A percentile compares a stretch with the other conserved stretches of the same genome.
phyloP scores from a whole-genome alignment of 2,888 invertebrate genomes.

The Gymnoscelis rufifasciata region DNA sequence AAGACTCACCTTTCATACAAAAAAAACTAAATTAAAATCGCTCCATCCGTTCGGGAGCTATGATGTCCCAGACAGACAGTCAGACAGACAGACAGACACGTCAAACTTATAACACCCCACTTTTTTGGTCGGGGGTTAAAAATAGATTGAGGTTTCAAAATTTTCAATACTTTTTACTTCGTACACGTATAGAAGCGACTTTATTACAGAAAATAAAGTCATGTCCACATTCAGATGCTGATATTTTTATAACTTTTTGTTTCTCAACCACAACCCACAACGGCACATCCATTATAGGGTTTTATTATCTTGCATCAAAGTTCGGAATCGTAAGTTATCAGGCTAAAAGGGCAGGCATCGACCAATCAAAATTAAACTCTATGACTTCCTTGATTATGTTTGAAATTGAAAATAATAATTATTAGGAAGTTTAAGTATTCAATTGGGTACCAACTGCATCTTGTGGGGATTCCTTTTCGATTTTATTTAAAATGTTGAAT shows the following conservation, averaged over 20 bases:
- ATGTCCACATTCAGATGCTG: conserved; percentile 44
- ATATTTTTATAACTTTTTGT: conserved; percentile 50
- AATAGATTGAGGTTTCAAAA: too few species aligned
- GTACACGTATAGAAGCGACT: too few species aligned
- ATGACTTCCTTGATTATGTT: conserved; percentile 41
- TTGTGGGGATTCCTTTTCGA: conserved; percentile 61
- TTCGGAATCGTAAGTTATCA: conserved; percentile 57
- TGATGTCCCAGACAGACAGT: too few species aligned
- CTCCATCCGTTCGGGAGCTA: too few species aligned
- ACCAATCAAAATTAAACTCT: conserved; percentile 46
- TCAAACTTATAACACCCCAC: too few species aligned
- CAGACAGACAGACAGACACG: too few species aligned
- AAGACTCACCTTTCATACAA: too few species aligned
- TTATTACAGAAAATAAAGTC: conserved; percentile 27
- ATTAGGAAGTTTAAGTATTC: conserved; percentile 52
- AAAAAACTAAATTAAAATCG: too few species aligned
- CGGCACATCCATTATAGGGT: conserved; percentile 67
- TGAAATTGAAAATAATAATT: conserved; percentile 41
- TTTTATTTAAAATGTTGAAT: conserved; percentile 33
- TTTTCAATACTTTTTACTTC: too few species aligned
- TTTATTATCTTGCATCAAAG: conserved; percentile 71
- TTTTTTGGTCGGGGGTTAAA: too few species aligned
- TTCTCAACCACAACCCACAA: conserved; percentile 53
- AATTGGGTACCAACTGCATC: conserved; percentile 58
- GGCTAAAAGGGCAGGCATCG: conserved; percentile 28